phyloP scores from a whole-genome alignment of 2,797 vertebrate genomes.

The Ambastaia sidthimunki region DNA sequence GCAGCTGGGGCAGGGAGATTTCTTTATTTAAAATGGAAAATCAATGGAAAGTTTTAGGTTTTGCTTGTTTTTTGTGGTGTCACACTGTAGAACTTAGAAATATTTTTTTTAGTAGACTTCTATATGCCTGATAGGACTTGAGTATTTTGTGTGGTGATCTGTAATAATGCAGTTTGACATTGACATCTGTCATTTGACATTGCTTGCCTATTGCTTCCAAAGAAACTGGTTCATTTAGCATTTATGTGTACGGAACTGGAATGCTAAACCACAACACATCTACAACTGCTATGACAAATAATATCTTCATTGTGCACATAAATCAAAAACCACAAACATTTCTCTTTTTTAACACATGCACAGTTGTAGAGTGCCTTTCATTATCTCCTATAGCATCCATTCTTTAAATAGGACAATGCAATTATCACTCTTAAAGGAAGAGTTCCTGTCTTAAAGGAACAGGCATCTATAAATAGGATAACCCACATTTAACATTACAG shows the following conservation, averaged over 20 bases:
- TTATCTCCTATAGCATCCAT: not conserved
- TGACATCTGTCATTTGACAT: not conserved
- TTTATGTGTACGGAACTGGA: no score
- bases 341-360: not conserved
- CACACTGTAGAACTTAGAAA: not conserved
- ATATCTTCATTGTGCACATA: not conserved
- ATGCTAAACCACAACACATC: no score
- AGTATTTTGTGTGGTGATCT: not conserved
- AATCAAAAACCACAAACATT: not conserved
- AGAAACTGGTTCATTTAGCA: no score
- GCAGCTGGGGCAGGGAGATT: not conserved
- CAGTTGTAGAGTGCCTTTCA: not conserved
- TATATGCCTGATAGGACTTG: not conserved
- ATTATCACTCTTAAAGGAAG: not conserved
- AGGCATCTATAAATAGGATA: not conserved
- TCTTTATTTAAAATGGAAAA: not conserved
- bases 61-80: not conserved
- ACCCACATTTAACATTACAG: not conserved
- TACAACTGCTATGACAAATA: no score
- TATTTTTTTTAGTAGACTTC: not conserved
- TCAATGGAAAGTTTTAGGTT: no score
- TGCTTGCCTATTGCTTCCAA: no score
- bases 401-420: no score
- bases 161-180: not conserved
- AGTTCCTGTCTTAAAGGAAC: not conserved